Evolutionary conservation across 2,113 vertebrate species (phyloP).

Genomic region (Pelmatolapia mariae): DNA sequence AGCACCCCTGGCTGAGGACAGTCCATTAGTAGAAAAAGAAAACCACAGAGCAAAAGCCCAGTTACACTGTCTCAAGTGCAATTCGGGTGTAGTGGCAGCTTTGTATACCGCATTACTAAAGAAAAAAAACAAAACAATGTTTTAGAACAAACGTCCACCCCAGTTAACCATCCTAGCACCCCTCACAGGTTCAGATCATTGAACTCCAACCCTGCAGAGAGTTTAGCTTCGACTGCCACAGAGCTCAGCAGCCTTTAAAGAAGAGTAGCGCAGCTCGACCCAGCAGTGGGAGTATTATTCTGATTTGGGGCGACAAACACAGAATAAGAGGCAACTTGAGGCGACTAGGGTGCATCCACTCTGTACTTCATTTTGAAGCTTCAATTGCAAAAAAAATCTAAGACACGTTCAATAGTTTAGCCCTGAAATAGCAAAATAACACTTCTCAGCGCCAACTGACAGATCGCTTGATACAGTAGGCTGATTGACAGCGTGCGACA

Average conservation of each 20-base stretch:
- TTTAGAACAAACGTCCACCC: constrained; percentile 38
- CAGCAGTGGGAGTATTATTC: constrained; percentile 8
- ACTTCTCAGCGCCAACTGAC: constrained; percentile 35
- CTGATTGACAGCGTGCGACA: constrained; percentile 53
- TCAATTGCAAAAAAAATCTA: constrained; percentile 24
- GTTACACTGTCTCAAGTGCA: constrained; percentile 50
- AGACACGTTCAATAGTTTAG: constrained; percentile 28
- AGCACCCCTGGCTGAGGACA: constrained; percentile 66
- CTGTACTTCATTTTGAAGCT: constrained; percentile 33
- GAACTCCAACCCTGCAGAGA: background rate
- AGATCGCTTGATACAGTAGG: constrained; percentile 40
- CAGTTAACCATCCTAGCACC: constrained; percentile 19
- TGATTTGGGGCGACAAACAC: constrained; percentile 19
- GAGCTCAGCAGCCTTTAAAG: background rate
- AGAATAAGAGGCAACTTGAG: constrained; percentile 17
- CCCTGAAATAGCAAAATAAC: constrained; percentile 41
- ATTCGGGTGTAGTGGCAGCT: constrained; percentile 30
- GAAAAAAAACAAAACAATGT: constrained; percentile 12
- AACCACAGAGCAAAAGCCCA: constrained; percentile 47
- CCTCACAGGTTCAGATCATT: constrained; percentile 15
- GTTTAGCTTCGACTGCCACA: background rate
- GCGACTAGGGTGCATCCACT: constrained; percentile 17
- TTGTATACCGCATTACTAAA: constrained; percentile 34
- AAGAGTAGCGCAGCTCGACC: background rate
- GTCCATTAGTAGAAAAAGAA: constrained; percentile 62